Conservation (phyloP, 2,888 invertebrate species). For the Ramazzottius varieornatus region DNA sequence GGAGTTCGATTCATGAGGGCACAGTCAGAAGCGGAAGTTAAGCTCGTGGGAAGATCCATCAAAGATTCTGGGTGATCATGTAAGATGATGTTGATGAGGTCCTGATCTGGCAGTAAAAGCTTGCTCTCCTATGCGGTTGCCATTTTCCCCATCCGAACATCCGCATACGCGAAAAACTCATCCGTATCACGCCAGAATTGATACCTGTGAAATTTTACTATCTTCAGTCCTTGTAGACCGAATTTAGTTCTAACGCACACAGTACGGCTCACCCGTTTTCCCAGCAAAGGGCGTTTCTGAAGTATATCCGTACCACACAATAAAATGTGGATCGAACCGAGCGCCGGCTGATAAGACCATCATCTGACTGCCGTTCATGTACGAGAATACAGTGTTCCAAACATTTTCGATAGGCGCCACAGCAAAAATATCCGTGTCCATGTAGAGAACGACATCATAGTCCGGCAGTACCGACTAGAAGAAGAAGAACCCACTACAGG, state of each 20-base stretch:
- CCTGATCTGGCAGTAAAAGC: neutral
- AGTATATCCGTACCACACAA: neutral
- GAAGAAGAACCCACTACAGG: neutral
- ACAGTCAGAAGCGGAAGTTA: no score
- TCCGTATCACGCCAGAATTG: constrained; percentile 80
- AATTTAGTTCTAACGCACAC: no score
- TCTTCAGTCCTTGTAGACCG: neutral
- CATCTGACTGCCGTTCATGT: no score
- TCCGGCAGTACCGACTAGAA: neutral
- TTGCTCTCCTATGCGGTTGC: neutral
- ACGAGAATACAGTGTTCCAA: neutral
- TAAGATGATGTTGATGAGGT: neutral
- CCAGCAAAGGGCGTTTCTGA: neutral
- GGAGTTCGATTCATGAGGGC: no score
- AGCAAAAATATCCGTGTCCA: neutral
- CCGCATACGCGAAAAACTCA: constrained; percentile 78
- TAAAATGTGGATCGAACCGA: no score
- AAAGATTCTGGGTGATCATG: neutral
- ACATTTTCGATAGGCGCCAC: neutral
- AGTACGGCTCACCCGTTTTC: neutral
- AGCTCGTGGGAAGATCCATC: no score
- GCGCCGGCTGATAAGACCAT: no score
- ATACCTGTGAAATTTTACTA: neutral
- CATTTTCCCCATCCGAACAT: constrained; percentile 44
- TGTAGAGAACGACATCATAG: neutral